Evolutionary conservation across 2,888 invertebrate species (phyloP).

Genomic region (Cylindroiulus punctatus): DNA sequence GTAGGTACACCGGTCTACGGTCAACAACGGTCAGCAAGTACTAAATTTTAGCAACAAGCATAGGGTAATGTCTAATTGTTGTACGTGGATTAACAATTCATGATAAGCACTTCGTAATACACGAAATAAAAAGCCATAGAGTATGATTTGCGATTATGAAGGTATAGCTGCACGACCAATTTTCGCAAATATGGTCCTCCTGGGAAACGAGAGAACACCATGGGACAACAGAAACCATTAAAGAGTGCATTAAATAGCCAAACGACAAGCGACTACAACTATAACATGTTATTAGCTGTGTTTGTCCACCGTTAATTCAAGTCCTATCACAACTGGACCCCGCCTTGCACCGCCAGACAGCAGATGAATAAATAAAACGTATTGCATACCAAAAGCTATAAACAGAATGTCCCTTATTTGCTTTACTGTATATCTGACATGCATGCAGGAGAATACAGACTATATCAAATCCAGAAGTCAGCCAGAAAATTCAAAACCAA

Average conservation of each 20-base stretch:
- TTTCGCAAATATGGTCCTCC: conserved; percentile 13
- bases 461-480: too few relatives aligned
- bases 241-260: conserved; percentile 6
- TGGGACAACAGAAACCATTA: neutral
- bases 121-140: neutral
- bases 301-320: conserved; percentile 17
- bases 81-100: conserved; percentile 13
- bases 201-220: neutral
- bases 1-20: too few relatives aligned
- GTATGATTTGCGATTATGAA: conserved; percentile 14
- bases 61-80: neutral
- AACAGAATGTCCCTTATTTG: neutral
- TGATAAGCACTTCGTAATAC: neutral
- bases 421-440: too few relatives aligned
- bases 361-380: neutral
- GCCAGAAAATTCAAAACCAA: too few relatives aligned
- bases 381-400: neutral
- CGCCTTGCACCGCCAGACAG: neutral
- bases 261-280: conserved; percentile 17
- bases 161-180: neutral
- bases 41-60: neutral
- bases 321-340: neutral
- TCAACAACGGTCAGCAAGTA: too few relatives aligned
- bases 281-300: conserved; percentile 27
- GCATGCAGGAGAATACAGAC: too few relatives aligned